Percentiles rank a stretch among this genome's conserved stretches.
Conservation (phyloP, 2,797 vertebrate genomes). For the Clamator glandarius region DNA sequence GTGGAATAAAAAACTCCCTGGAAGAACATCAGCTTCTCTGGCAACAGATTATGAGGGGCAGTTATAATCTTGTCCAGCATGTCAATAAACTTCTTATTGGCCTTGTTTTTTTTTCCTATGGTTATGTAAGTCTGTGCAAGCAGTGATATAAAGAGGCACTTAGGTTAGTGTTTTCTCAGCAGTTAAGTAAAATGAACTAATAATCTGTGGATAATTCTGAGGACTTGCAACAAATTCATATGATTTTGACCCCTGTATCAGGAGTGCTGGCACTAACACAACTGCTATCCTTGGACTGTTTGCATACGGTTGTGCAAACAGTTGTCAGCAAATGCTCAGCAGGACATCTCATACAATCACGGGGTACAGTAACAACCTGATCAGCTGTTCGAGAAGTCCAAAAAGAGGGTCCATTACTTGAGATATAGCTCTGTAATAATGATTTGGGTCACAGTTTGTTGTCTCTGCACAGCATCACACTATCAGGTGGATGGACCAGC, state of each 20-base stretch:
- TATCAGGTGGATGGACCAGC: not conserved
- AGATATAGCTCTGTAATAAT: not conserved
- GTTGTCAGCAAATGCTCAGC: not conserved
- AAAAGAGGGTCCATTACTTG: not conserved
- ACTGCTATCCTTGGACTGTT: not conserved
- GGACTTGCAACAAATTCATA: not conserved
- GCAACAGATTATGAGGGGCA: conserved; percentile 21
- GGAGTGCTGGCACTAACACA: not conserved
- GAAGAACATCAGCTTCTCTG: conserved; percentile 74
- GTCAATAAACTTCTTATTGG: not conserved
- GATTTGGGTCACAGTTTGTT: not conserved
- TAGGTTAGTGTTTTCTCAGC: not conserved
- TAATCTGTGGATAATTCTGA: not conserved
- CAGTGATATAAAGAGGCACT: not conserved
- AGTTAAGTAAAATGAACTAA: not conserved
- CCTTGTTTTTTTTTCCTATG: not conserved
- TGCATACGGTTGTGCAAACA: not conserved
- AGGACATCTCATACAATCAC: not conserved
- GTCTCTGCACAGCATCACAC: not conserved
- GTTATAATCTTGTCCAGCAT: conserved; percentile 11
- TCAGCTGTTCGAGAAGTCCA: not conserved
- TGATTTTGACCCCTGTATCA: not conserved
- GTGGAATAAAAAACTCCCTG: conserved; percentile 67
- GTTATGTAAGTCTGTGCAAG: not conserved
- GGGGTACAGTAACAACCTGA: not conserved